These are phyloP conservation scores for Drosophila watanabei DNA, from an alignment of 1,140 invertebrate genomes.

Conservation along the genomic window DNA sequence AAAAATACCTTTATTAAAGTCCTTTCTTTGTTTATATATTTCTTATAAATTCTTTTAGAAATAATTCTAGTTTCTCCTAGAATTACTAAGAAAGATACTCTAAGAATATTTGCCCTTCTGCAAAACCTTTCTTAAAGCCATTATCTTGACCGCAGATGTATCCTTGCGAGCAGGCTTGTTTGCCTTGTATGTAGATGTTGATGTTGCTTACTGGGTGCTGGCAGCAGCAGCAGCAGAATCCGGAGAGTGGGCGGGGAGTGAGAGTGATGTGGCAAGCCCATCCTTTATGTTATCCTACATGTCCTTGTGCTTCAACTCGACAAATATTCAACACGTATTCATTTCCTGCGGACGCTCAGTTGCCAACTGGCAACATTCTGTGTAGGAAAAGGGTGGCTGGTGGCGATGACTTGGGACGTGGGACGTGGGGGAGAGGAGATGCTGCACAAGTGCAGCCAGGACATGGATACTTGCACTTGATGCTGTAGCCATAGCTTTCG, in stretches of 20 bases:
- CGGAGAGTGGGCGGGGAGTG: conserved; percentile 1
- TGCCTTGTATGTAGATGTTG: conserved; percentile 48
- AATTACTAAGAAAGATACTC: neutral
- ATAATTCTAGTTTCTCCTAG: neutral
- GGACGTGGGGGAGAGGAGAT: conserved; percentile 34
- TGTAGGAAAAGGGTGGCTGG: conserved; percentile 7
- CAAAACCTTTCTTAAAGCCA: conserved; percentile 1
- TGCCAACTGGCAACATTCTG: conserved; percentile 79
- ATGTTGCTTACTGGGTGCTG: conserved; percentile 38
- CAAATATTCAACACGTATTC: conserved; percentile 84
- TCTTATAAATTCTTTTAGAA: neutral
- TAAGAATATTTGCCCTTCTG: neutral
- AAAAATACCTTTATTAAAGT: neutral
- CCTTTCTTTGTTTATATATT: too few species aligned
- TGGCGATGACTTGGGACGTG: conserved; percentile 11
- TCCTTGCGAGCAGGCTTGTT: conserved; percentile 29
- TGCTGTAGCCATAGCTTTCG: conserved; percentile 38
- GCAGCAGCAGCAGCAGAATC: conserved; percentile 2
- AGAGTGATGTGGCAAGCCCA: conserved; percentile 44
- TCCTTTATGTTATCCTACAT: conserved; percentile 49
- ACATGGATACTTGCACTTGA: conserved; percentile 82
- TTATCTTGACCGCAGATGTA: conserved; percentile 19
- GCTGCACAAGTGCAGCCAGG: conserved; percentile 74
- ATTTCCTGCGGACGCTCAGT: conserved; percentile 81
- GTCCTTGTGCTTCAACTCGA: conserved; percentile 82